These are phyloP conservation scores for Ips nitidus DNA, from an alignment of 1,140 invertebrate species.

Conservation along the genomic window DNA sequence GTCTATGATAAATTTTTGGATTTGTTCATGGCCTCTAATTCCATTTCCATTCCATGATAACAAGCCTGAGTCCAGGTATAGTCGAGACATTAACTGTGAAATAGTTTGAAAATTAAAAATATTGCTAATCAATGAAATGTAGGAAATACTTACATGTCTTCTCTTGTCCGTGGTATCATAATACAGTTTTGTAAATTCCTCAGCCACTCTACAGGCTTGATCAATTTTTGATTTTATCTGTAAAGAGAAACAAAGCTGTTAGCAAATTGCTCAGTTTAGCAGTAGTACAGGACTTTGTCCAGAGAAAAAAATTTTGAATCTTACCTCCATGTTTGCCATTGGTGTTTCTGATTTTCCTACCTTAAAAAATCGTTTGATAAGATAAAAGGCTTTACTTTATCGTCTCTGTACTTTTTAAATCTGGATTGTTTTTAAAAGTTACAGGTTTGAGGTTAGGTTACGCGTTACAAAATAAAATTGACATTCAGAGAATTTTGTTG, in stretches of 20 bases:
- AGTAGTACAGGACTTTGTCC: background rate
- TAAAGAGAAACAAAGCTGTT: constrained; percentile 17
- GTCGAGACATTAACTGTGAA: constrained; percentile 66
- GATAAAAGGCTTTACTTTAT: no score
- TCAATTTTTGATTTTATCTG: constrained; percentile 62
- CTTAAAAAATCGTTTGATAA: no score
- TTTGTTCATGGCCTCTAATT: constrained; percentile 68
- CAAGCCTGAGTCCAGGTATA: constrained; percentile 78
- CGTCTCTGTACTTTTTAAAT: no score
- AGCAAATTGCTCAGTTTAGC: background rate
- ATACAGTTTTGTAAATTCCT: constrained; percentile 80
- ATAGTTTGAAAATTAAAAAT: constrained; percentile 18
- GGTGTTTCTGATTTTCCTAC: no score
- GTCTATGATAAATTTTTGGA: constrained; percentile 76
- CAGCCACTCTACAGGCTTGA: constrained; percentile 71
- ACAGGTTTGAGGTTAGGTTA: no score
- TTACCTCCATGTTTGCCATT: no score
- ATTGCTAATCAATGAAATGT: background rate
- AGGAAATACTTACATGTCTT: constrained; percentile 66
- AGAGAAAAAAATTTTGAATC: no score
- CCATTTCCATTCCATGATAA: constrained; percentile 87
- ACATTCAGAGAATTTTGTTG: no score
- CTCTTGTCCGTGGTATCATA: constrained; percentile 81
- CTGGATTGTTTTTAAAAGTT: no score
- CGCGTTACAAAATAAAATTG: no score